These are phyloP conservation scores for Scortum barcoo DNA, from an alignment of 2,113 vertebrate species.

Conservation along the genomic window DNA sequence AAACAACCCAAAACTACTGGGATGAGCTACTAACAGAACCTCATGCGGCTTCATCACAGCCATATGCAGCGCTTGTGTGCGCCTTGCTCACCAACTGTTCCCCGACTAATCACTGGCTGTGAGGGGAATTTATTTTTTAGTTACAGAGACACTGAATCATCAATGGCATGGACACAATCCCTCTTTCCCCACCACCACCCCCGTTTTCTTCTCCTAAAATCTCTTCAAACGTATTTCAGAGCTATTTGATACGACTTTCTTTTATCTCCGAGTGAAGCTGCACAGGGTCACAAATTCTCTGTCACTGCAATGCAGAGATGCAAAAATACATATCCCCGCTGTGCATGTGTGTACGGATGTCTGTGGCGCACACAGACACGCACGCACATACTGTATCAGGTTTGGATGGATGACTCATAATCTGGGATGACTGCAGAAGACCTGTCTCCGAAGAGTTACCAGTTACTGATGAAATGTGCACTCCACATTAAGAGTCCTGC, in stretches of 20 bases:
- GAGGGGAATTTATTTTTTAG: constrained; percentile 65
- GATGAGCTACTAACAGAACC: constrained; percentile 60
- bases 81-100: constrained; percentile 69
- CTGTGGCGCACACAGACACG: constrained; percentile 6
- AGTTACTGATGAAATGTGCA: constrained; percentile 38
- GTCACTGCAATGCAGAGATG: constrained; percentile 67
- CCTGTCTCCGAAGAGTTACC: constrained; percentile 49
- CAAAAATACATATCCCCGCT: constrained; percentile 47
- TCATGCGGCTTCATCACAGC: constrained; percentile 63
- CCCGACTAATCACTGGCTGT: constrained; percentile 63
- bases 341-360: not conserved
- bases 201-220: constrained; percentile 1
- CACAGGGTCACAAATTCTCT: constrained; percentile 46
- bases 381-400: constrained; percentile 47
- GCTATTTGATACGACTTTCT: constrained; percentile 32
- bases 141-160: constrained; percentile 70
- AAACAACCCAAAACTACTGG: constrained; percentile 32
- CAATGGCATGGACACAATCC: constrained; percentile 48
- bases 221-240: constrained; percentile 34
- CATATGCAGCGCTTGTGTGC: constrained; percentile 59
- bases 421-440: constrained; percentile 53
- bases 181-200: not conserved
- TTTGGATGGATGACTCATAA: constrained; percentile 68
- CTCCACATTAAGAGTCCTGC: constrained; percentile 25
- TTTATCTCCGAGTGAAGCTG: constrained; percentile 38